phyloP scores from a whole-genome alignment of 92 coral and sea anemone genomes.

The Actinostola sp. region DNA sequence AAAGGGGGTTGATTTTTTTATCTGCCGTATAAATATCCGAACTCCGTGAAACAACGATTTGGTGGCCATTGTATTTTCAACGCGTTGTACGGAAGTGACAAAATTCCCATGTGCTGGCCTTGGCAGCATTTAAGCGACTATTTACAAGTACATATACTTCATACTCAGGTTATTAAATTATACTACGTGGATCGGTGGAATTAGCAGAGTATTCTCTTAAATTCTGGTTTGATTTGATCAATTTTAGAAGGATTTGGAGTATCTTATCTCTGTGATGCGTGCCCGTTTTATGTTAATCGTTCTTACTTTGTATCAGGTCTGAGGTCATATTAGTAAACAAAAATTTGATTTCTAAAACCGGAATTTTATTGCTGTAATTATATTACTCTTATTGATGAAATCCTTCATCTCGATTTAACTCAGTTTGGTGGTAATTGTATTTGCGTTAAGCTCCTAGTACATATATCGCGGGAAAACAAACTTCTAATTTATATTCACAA shows the following conservation, averaged over 20 bases:
- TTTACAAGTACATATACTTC: conserved; percentile 37
- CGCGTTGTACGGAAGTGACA: conserved; percentile 86
- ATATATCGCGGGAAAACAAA: conserved; percentile 6
- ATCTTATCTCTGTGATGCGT: conserved; percentile 47
- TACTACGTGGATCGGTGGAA: background rate
- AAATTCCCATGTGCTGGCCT: conserved; percentile 93
- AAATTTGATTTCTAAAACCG: conserved; percentile 67
- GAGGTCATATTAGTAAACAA: conserved; percentile 93
- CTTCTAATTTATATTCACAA: conserved; percentile 42
- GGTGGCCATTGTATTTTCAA: conserved; percentile 74
- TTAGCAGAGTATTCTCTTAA: conserved; percentile 18
- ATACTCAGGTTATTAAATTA: conserved; percentile 51
- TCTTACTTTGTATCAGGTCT: conserved; percentile 70
- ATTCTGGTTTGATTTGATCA: conserved; percentile 34
- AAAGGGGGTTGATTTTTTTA: background rate
- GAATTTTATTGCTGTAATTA: conserved; percentile 54
- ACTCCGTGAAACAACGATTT: conserved; percentile 62
- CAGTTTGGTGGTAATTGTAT: conserved; percentile 9
- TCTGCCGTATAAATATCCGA: conserved; percentile 21
- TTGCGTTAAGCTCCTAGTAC: conserved; percentile 16
- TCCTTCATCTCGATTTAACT: conserved; percentile 5
- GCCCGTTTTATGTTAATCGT: conserved; percentile 68
- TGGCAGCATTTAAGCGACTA: conserved; percentile 62
- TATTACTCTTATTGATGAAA: conserved; percentile 4
- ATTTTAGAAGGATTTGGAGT: conserved; percentile 25